Evolutionary conservation across 2,888 invertebrate species (phyloP), one percentile per base, ranked within the genome.

Genomic region (Drosophila pseudotalamancana): DNA sequence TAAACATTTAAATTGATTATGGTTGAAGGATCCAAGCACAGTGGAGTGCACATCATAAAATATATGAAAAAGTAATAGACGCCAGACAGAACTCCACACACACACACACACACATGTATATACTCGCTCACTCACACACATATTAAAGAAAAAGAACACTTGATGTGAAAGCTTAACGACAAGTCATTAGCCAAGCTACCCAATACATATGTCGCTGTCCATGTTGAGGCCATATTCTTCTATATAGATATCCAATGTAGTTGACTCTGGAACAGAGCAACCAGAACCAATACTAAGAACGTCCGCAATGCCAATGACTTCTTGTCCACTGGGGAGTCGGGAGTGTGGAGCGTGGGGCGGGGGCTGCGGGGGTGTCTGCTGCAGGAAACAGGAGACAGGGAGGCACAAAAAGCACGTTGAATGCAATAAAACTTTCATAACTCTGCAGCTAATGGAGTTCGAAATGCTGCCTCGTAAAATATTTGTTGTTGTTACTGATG

Each of bases 401-500:
- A 35, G 63, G 57, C 48, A 25, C 40, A 55, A 60, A 57, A 43
- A 61, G 69, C 66, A 79, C 61, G 79, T 69, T 85, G 85, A 77
- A 79, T 82, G 85, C 77, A 82, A 82, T 82, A 82, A 82, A 85
- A 82, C 81, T 82, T 82, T 82, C 81, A 82, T 82, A 82, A 82
- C 81, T 82, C 79, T 85, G 75, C 81, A 75, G 81, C 81, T 85
- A 82, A 82, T 82, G 81, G 81, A 82, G 85, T 82, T 82, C 81
- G 81, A 82, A 82, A 82, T 82, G 81, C 77, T 85, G 81, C 53
- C 82, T 84, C 82, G 70, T 82, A 82, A 84, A 81, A 82, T 81
- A 84, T 84, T 77, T 71, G 80, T 70, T 80, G 72, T 62, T 71
- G 32, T 11, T 27, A 29, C 19, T 34, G 32, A 19, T 49, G 23